Conservation (phyloP, 2,113 vertebrate species). For the Chaetura pelagica region DNA sequence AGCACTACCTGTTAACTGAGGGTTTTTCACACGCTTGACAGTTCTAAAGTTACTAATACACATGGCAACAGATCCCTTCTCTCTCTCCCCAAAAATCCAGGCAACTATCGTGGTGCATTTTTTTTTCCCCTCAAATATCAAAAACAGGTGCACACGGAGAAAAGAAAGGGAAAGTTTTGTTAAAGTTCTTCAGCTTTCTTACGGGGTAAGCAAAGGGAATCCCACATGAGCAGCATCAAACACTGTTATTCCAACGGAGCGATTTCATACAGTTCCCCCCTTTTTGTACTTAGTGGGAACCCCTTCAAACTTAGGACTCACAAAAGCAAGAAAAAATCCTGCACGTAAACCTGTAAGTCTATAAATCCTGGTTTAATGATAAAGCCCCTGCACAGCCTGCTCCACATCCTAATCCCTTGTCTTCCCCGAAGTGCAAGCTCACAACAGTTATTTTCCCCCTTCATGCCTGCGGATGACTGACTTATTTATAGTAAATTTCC, state of each 20-base stretch:
- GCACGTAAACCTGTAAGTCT: background rate
- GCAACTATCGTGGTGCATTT: background rate
- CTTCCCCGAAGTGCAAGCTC: background rate
- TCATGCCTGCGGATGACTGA: background rate
- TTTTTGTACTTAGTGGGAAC: background rate
- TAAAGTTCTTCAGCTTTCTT: background rate
- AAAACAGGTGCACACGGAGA: background rate
- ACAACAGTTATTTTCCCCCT: background rate
- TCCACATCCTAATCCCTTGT: background rate
- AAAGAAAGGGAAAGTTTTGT: background rate
- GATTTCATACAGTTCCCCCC: background rate
- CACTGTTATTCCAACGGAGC: background rate
- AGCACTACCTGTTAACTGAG: background rate
- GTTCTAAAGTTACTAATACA: constrained; percentile 23
- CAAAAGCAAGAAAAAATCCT: background rate
- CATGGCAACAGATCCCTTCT: background rate
- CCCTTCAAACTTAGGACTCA: background rate
- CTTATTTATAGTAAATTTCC: constrained; percentile 36
- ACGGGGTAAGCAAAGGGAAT: background rate
- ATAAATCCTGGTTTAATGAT: background rate
- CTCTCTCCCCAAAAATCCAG: background rate
- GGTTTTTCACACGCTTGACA: constrained; percentile 41
- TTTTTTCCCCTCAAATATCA: background rate
- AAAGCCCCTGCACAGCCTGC: background rate
- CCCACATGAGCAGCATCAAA: background rate